Evolutionary conservation across 2,113 vertebrate species (phyloP).

Genomic region (Scomber japonicus): DNA sequence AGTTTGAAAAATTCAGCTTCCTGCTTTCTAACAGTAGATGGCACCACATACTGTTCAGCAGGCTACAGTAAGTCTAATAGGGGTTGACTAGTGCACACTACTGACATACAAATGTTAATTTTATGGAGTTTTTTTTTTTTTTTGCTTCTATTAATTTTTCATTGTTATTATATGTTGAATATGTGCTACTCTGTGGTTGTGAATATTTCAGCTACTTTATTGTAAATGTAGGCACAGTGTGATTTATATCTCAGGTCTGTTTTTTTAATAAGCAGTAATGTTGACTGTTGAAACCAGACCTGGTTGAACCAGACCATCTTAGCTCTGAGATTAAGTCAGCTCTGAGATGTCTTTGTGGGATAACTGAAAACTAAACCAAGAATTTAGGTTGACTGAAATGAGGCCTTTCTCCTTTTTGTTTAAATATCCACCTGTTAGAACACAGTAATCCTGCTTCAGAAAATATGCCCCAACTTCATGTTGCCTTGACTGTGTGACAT

Average conservation of each 20-base stretch:
- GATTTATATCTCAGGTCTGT: background rate
- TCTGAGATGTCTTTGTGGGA: background rate
- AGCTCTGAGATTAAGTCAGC: background rate
- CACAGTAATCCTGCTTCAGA: background rate
- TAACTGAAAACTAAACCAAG: background rate
- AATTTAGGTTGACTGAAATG: background rate
- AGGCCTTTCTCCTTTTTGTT: background rate
- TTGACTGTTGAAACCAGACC: background rate
- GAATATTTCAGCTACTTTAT: background rate
- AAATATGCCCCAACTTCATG: background rate
- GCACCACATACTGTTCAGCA: constrained; percentile 40
- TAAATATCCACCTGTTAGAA: background rate
- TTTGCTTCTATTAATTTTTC: background rate
- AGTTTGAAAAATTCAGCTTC: background rate
- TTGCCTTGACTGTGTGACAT: background rate
- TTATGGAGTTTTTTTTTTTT: background rate
- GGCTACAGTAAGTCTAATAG: background rate
- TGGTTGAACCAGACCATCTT: background rate
- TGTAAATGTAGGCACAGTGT: background rate
- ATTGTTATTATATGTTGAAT: background rate
- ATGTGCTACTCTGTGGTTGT: background rate
- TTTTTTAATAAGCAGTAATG: background rate
- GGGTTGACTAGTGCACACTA: background rate
- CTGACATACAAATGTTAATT: background rate
- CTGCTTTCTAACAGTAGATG: constrained; percentile 63